Evolutionary conservation across 1,140 invertebrate genomes (phyloP).

Genomic region (Polyergus mexicanus): DNA sequence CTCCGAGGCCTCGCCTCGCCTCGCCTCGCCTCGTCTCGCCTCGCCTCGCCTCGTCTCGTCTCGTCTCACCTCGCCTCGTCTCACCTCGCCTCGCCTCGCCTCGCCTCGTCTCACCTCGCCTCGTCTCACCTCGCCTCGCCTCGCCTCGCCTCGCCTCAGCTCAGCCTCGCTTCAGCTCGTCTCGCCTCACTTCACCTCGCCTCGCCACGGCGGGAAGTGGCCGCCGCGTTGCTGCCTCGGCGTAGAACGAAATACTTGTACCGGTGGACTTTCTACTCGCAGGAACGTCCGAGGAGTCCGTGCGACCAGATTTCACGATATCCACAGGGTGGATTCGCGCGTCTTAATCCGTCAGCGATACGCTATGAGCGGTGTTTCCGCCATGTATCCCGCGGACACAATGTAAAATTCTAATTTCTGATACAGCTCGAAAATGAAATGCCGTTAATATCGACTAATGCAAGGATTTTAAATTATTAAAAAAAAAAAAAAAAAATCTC

Average conservation of each 20-base stretch:
- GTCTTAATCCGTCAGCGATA: conserved; percentile 13
- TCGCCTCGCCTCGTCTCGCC: conserved; percentile 20
- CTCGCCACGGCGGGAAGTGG: conserved; percentile 28
- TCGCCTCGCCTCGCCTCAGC: conserved; percentile 17
- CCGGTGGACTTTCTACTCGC: conserved; percentile 85
- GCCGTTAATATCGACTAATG: conserved; percentile 2
- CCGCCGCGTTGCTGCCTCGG: conserved; percentile 57
- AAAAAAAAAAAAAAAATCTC: too few relatives aligned
- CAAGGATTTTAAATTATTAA: not conserved
- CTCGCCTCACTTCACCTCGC: conserved; percentile 15
- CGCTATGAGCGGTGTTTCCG: not conserved
- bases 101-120: conserved; percentile 66
- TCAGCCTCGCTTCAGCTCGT: conserved; percentile 1
- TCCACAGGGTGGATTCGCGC: conserved; percentile 56
- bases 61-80: conserved; percentile 12
- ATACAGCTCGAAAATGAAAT: not conserved
- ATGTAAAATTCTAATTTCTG: not conserved
- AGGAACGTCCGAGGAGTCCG: conserved; percentile 82
- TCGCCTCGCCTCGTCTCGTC: too few relatives aligned
- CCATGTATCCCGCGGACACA: not conserved
- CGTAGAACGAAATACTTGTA: conserved; percentile 78
- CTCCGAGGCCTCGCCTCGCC: conserved; percentile 80
- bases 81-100: conserved; percentile 5
- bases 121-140: conserved; percentile 22
- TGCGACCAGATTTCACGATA: conserved; percentile 55